Conservation (phyloP, 2,797 vertebrate genomes). For the Arremon brunneinucha region DNA sequence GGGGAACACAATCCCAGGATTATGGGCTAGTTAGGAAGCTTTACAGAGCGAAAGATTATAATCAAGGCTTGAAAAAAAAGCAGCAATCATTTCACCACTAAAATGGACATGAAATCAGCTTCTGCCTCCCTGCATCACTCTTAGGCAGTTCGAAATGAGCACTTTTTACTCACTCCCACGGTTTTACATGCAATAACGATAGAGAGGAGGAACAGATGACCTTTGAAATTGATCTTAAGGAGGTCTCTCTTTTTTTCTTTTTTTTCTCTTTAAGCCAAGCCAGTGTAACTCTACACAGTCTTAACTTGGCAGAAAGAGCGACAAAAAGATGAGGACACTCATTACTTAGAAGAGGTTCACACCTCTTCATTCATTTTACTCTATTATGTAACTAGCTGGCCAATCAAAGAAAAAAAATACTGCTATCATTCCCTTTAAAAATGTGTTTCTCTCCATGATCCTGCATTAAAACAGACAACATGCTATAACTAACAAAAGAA, state of each 20-base stretch:
- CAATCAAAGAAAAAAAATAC: neutral
- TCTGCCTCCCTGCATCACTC: neutral
- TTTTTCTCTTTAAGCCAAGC: neutral
- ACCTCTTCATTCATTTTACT: neutral
- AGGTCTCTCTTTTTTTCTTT: neutral
- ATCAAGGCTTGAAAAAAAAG: neutral
- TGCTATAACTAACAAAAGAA: neutral
- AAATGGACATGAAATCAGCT: neutral
- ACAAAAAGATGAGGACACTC: neutral
- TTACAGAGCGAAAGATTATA: neutral
- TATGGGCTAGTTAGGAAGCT: neutral
- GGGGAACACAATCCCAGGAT: neutral
- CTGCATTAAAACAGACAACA: neutral
- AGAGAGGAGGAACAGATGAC: constrained; percentile 2
- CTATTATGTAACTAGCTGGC: neutral
- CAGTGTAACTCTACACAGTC: neutral
- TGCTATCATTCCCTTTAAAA: neutral
- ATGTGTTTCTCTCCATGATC: neutral
- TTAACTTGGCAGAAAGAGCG: neutral
- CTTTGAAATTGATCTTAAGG: constrained; percentile 20
- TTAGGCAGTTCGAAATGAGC: neutral
- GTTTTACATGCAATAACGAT: constrained; percentile 7
- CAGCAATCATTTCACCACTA: neutral
- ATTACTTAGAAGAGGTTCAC: neutral
- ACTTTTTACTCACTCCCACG: constrained; percentile 15